phyloP scores from a whole-genome alignment of 2,888 invertebrate species.

The Deroplatys truncata region DNA sequence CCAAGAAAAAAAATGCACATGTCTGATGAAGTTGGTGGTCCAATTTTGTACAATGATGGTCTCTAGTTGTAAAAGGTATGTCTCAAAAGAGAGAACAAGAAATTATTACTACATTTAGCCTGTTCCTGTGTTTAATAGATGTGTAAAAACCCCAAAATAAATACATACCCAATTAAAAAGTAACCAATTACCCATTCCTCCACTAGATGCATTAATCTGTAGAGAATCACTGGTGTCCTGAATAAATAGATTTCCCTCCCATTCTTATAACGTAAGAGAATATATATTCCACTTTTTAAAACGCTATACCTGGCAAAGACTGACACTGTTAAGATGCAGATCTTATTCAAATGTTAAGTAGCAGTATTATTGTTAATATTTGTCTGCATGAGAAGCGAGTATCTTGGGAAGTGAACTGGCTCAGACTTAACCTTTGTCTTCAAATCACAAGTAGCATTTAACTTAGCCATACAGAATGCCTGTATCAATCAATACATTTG shows the following conservation, averaged over 20 bases:
- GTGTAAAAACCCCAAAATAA: background rate
- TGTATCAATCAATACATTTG: too few species aligned
- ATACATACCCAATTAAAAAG: background rate
- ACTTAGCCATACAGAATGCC: too few species aligned
- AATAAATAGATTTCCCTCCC: background rate
- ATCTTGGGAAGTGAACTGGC: background rate
- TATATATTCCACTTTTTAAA: constrained; percentile 8
- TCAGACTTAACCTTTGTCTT: background rate
- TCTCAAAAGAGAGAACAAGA: background rate
- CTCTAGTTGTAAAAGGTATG: background rate
- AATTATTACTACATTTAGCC: background rate
- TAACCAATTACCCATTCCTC: background rate
- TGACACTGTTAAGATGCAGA: background rate
- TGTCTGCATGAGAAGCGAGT: background rate
- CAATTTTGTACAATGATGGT: background rate
- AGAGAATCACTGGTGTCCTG: background rate
- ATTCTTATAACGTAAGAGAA: background rate
- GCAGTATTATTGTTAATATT: background rate
- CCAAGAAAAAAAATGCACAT: background rate
- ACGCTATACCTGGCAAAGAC: constrained; percentile 2
- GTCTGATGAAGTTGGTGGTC: background rate
- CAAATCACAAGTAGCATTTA: background rate
- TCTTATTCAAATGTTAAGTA: background rate
- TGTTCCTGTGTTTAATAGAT: background rate
- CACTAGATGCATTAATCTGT: background rate